Evolutionary conservation across 2,113 vertebrate species (phyloP), one percentile per base, ranked within the genome.

Genomic region (Tretioscincus oriximinensis): DNA sequence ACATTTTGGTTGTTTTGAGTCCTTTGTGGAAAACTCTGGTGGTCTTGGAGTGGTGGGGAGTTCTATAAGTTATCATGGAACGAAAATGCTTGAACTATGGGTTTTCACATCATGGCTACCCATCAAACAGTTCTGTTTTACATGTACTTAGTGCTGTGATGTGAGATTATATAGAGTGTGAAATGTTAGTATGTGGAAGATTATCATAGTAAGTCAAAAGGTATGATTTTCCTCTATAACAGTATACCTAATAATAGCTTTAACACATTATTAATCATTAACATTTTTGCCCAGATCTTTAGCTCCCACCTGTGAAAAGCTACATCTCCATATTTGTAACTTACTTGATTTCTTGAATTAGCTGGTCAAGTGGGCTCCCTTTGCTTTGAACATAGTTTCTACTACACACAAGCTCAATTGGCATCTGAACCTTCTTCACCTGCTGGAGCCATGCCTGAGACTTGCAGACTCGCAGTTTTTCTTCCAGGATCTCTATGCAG

Each of bases 331-430:
- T 61, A 58, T 2, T 28, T 41, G n/a, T 28, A 4, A 68, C 95
- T 7, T 65, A 96, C 95, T n/a, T 88, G 31, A 95, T 88, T 0
- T 82, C 26, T 22, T 58, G 14, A 64, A 94, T 88, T 35, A 96
- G 29, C 1, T 20, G 64, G 49, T 76, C 84, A 90, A 95, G 93
- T 8, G 3, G 41, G 49, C 81, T 78, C 21, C 88, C 90, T 1
- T 85, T 91, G 60, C 12, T 76, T 35, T 77, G 93, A 21, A 92
- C 22, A n/a, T 88, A 92, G 69, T 92, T 93, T 8, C 96, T 95
- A 0, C 95, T 93, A 82, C 97, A 98, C 45, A 98, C 86, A 54
- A 99, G 90, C 74, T 98, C 97, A 67, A 99, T 88, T 0, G 98
- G 97, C 82, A 95, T 94, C 9, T 95, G 95, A 8, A 98, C 94